phyloP scores from a whole-genome alignment of 2,888 invertebrate species.

The Heteropelma amictum region DNA sequence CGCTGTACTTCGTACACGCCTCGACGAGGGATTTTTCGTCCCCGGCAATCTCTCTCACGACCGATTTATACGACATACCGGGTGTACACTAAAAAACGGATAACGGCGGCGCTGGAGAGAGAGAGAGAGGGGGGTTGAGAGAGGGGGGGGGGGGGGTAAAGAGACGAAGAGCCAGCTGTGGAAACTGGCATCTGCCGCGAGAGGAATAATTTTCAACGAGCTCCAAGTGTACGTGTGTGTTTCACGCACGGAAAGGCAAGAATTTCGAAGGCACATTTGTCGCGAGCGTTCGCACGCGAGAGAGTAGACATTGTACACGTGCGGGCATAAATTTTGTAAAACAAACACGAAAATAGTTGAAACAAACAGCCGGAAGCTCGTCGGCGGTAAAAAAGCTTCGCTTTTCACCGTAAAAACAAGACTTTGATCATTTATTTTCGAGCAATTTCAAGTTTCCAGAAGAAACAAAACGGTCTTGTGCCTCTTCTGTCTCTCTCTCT shows the following conservation, averaged over 20 bases:
- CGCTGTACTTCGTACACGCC: too few species aligned
- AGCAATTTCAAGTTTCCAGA: too few species aligned
- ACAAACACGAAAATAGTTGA: too few species aligned
- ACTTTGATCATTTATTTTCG: too few species aligned
- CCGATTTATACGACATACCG: conserved; percentile 33
- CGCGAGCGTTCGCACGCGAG: too few species aligned
- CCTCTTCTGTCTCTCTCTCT: too few species aligned
- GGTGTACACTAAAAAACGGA: background rate
- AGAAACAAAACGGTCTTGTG: too few species aligned
- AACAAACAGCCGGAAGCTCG: too few species aligned
- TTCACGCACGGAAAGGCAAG: background rate
- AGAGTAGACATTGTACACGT: too few species aligned
- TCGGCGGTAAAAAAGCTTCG: too few species aligned
- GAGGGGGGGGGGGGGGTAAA: background rate
- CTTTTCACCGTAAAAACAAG: too few species aligned
- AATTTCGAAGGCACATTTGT: background rate
- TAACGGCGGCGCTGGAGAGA: background rate
- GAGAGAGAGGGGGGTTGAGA: conserved; percentile 1
- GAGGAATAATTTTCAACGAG: conserved; percentile 10
- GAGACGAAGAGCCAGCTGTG: conserved; percentile 42
- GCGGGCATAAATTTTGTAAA: too few species aligned
- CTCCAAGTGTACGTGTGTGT: background rate
- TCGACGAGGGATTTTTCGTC: conserved; percentile 51
- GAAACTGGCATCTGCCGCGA: conserved; percentile 49
- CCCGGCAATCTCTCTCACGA: conserved; percentile 11